Conservation (phyloP, 2,888 invertebrate species). For the Tiliacea citrago region DNA sequence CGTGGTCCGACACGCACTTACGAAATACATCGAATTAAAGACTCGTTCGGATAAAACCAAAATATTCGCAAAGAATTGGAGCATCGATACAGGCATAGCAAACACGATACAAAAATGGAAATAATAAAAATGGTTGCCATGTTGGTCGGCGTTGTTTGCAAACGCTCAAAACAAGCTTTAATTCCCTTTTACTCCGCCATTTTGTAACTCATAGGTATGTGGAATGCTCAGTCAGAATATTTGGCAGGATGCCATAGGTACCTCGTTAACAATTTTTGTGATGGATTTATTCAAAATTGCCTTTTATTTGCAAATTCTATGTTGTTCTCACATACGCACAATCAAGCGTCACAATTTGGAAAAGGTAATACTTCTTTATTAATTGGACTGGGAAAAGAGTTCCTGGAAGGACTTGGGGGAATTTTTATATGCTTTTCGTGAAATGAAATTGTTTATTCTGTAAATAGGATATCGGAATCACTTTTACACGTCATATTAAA, state of each 20-base stretch:
- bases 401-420: too few relatives aligned
- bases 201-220: not conserved
- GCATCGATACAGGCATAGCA: not conserved
- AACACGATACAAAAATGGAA: slow-evolving; percentile 11
- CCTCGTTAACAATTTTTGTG: not conserved
- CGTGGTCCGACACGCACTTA: too few relatives aligned
- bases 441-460: too few relatives aligned
- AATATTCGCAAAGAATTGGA: slow-evolving; percentile 11
- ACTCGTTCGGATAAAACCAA: slow-evolving; percentile 14
- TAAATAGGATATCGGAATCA: too few relatives aligned
- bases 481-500: too few relatives aligned
- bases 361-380: too few relatives aligned
- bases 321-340: not conserved
- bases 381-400: too few relatives aligned
- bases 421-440: too few relatives aligned
- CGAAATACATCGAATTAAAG: not conserved
- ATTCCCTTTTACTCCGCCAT: slow-evolving; percentile 14
- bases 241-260: slow-evolving; percentile 6
- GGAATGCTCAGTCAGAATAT: slow-evolving; percentile 11
- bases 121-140: slow-evolving; percentile 27
- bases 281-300: not conserved
- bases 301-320: not conserved
- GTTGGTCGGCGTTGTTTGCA: slow-evolving; percentile 18
- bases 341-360: not conserved
- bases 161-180: slow-evolving; percentile 17